Percentiles rank a stretch among this genome's conserved stretches.
Conservation (phyloP, 2,113 vertebrate genomes). For the Tychaedon coryphoeus region DNA sequence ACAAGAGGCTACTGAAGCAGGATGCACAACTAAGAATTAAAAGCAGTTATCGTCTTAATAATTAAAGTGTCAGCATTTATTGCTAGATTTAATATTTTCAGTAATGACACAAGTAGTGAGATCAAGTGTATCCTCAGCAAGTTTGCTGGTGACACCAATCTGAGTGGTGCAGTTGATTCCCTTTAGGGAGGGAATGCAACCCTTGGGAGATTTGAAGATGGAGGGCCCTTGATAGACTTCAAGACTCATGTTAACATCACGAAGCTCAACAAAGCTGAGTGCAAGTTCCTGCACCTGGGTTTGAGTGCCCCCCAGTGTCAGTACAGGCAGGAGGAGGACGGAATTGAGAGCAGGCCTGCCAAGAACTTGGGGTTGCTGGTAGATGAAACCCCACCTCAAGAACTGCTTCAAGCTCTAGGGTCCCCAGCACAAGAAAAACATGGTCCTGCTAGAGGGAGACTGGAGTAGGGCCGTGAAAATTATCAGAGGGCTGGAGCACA, state of each 20-base stretch:
- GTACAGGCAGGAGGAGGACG: no score
- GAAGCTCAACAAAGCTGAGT: neutral
- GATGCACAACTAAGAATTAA: neutral
- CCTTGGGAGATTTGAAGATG: neutral
- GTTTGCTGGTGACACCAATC: neutral
- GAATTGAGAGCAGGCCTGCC: neutral
- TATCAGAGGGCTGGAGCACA: neutral
- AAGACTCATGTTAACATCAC: neutral
- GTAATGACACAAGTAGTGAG: neutral
- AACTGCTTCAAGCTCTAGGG: neutral
- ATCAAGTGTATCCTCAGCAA: neutral
- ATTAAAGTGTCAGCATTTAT: neutral
- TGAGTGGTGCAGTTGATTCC: neutral
- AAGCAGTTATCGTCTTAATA: neutral
- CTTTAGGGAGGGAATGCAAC: neutral
- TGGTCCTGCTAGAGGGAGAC: neutral
- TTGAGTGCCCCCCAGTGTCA: no score
- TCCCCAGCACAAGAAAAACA: neutral
- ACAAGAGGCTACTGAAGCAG: neutral
- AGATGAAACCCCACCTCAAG: no score
- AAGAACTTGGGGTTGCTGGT: fast-evolving
- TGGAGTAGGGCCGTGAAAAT: neutral
- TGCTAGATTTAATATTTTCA: neutral
- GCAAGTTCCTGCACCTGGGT: neutral
- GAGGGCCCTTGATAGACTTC: no score